Conservation (phyloP, 1,140 invertebrate species). For the Drosophila miranda region DNA sequence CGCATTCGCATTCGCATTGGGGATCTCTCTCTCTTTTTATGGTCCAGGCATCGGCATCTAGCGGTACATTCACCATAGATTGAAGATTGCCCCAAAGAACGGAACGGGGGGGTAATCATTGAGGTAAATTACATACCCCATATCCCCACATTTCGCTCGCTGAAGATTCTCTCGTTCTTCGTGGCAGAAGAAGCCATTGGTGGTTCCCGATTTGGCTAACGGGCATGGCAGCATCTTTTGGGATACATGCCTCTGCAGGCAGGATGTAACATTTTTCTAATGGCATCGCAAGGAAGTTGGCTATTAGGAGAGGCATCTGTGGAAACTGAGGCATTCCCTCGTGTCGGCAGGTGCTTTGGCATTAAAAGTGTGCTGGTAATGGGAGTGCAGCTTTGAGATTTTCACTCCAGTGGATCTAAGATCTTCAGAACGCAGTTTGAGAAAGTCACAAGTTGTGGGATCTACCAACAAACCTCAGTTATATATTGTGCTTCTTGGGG, state of each 20-base stretch:
- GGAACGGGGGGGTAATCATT: slow-evolving; percentile 20
- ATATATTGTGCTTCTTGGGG: too few relatives aligned
- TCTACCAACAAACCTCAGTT: too few relatives aligned
- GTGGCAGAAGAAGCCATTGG: neutral
- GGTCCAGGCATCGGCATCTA: slow-evolving; percentile 53
- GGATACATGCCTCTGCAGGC: slow-evolving; percentile 15
- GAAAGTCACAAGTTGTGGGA: too few relatives aligned
- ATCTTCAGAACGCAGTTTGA: too few relatives aligned
- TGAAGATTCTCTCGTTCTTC: slow-evolving; percentile 1
- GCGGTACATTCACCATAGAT: slow-evolving; percentile 72
- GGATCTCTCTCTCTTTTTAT: slow-evolving; percentile 54
- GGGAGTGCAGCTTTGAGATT: too few relatives aligned
- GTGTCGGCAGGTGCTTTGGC: too few relatives aligned
- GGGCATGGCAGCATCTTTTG: slow-evolving; percentile 14
- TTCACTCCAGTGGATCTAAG: too few relatives aligned
- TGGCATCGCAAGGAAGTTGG: slow-evolving; percentile 25
- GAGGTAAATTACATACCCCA: slow-evolving; percentile 65
- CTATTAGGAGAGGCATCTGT: slow-evolving; percentile 5
- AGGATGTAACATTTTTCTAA: slow-evolving; percentile 26
- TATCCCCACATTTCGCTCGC: slow-evolving; percentile 34
- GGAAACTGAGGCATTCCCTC: neutral
- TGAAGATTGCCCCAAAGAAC: slow-evolving; percentile 29
- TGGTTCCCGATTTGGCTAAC: slow-evolving; percentile 20
- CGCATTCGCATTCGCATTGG: slow-evolving; percentile 14
- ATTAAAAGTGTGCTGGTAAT: too few relatives aligned